Evolutionary conservation across 2,113 vertebrate genomes (phyloP), one percentile per base, ranked within the genome.

Genomic region (Microtus pennsylvanicus): DNA sequence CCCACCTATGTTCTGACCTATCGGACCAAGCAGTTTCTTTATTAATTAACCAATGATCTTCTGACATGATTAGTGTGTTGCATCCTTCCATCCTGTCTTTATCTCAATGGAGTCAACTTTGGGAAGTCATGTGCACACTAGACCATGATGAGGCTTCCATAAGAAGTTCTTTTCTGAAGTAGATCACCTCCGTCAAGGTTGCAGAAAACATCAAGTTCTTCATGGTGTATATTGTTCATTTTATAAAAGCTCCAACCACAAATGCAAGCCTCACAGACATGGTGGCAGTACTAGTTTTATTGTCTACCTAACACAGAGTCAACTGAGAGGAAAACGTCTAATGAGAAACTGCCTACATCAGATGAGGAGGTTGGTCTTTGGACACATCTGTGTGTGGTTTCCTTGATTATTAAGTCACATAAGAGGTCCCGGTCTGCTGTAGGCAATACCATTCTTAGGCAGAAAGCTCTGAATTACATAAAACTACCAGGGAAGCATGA

Each of bases 201-300:
- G n/a, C n/a, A n/a, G n/a, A n/a, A n/a, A n/a, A n/a, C n/a, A n/a
- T n/a, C n/a, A n/a, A n/a, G n/a, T n/a, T n/a, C n/a, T n/a, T n/a
- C n/a, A n/a, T n/a, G n/a, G n/a, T n/a, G n/a, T n/a, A n/a, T n/a
- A n/a, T n/a, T n/a, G n/a, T n/a, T n/a, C n/a, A 42, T 24, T 95
- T 96, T 93, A 95, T 89, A 72, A 16, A 86, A 91, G 50, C 3
- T 87, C 4, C 1, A 69, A n/a, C 69, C 50, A 77, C 80, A 92
- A 75, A 78, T 87, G 77, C 17, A 80, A 80, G 47, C 28, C 42
- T 47, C 77, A 33, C 28, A 78, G 47, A 78, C 30, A 33, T 47
- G 30, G 16, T 52, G 47, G 30, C 30, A 35, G 28, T 10, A 42
- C 38, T 76, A 16, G 24, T 28, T 76, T 14, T n/a, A 7, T 2